Percentiles rank a stretch among this genome's conserved stretches.
Evolutionary conservation across 2,113 vertebrate species (phyloP).

Genomic region (Lutjanus erythropterus): DNA sequence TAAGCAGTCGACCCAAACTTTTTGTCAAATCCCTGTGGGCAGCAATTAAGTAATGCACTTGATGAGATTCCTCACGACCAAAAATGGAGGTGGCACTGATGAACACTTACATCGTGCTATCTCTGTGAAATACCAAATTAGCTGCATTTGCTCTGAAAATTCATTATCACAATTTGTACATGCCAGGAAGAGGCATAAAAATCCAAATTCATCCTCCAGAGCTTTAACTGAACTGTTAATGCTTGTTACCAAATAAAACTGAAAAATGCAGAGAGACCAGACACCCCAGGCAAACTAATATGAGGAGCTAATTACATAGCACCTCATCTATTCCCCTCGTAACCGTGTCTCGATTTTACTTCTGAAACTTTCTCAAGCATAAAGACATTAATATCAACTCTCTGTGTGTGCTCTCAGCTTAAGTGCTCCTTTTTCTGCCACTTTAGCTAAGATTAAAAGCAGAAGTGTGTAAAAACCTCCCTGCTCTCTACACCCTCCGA

Average conservation of each 20-base stretch:
- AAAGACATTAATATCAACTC: slow-evolving; percentile 69
- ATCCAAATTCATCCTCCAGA: slow-evolving; percentile 15
- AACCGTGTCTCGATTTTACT: slow-evolving; percentile 51
- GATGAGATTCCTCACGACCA: slow-evolving; percentile 7
- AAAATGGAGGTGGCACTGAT: slow-evolving; percentile 12
- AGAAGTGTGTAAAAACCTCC: slow-evolving; percentile 45
- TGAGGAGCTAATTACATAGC: slow-evolving; percentile 60
- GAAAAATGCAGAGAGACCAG: slow-evolving; percentile 43
- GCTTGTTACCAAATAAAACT: slow-evolving; percentile 43
- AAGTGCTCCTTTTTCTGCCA: slow-evolving; percentile 69
- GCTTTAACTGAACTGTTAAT: slow-evolving; percentile 48
- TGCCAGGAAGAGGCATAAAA: slow-evolving; percentile 9
- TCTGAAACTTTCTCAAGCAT: slow-evolving; percentile 69
- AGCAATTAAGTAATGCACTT: slow-evolving; percentile 4
- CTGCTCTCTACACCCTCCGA: slow-evolving; percentile 19
- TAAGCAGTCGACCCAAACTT: slow-evolving; percentile 10
- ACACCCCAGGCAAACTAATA: slow-evolving; percentile 53
- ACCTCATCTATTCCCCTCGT: slow-evolving; percentile 59
- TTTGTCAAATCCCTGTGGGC: slow-evolving; percentile 10
- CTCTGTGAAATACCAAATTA: slow-evolving; percentile 29
- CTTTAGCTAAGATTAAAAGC: slow-evolving; percentile 73
- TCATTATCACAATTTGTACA: slow-evolving; percentile 35
- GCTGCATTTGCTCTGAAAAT: slow-evolving; percentile 22
- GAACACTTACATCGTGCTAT: slow-evolving; percentile 12
- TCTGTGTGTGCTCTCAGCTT: slow-evolving; percentile 48